Percentiles rank a stretch among this genome's conserved stretches.
phyloP scores from a whole-genome alignment of 2,113 vertebrate species.

The Stegastes partitus region DNA sequence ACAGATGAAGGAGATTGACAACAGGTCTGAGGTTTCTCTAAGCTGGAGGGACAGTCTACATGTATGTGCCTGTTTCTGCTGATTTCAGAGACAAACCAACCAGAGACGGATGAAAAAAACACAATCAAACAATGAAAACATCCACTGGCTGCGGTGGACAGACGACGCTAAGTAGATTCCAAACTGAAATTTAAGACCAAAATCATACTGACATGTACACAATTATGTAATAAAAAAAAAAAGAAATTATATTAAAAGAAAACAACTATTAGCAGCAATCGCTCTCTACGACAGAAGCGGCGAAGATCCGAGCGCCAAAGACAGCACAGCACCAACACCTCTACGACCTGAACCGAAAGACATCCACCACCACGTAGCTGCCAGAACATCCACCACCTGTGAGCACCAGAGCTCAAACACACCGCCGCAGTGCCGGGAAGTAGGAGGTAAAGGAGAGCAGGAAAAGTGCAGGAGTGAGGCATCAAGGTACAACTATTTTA shows the following conservation, averaged over 20 bases:
- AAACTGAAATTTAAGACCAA: constrained; percentile 24
- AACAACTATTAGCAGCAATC: neutral
- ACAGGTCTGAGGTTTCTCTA: neutral
- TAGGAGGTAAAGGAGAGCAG: neutral
- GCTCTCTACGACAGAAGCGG: neutral
- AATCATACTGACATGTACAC: constrained; percentile 5
- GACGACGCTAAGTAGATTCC: neutral
- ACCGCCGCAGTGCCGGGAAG: constrained; percentile 1
- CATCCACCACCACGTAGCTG: constrained; percentile 36
- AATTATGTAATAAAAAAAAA: neutral
- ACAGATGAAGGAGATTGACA: constrained; percentile 5
- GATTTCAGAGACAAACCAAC: neutral
- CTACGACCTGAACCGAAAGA: constrained; percentile 1
- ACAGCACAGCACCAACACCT: neutral
- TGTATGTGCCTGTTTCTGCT: neutral
- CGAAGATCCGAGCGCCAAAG: neutral
- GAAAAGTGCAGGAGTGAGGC: neutral
- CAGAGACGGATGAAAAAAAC: neutral
- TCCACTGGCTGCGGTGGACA: neutral
- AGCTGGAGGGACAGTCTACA: neutral
- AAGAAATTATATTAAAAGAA: neutral
- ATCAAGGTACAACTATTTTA: too few species aligned
- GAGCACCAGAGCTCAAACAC: constrained; percentile 8
- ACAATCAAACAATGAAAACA: neutral
- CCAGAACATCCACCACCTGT: neutral